Conservation (phyloP, 2,797 vertebrate genomes). For the Macroramphosus scolopax region DNA sequence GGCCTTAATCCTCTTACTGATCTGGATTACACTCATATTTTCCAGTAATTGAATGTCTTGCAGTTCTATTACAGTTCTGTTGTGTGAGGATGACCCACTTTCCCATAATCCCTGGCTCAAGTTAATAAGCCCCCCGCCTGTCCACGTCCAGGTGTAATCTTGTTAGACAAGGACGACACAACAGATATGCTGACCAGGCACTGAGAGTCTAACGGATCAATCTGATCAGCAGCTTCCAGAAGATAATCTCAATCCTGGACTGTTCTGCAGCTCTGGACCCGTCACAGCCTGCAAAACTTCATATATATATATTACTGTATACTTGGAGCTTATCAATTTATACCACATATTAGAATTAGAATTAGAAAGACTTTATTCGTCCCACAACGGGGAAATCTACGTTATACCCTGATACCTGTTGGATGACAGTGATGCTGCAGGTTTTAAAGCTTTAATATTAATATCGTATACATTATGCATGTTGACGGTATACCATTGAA, state of each 20-base stretch:
- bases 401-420: no score
- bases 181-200: constrained; percentile 65
- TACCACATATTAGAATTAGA: neutral
- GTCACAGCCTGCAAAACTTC: no score
- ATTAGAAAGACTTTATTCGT: no score
- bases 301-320: no score
- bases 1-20: constrained; percentile 58
- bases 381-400: no score
- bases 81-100: constrained; percentile 70
- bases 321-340: no score
- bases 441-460: no score
- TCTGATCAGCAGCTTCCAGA: constrained; percentile 21
- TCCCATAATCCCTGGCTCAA: constrained; percentile 72
- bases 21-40: constrained; percentile 46
- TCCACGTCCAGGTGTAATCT: constrained; percentile 66
- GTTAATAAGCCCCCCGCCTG: constrained; percentile 68
- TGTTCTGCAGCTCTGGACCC: constrained; percentile 1
- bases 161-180: constrained; percentile 68
- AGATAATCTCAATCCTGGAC: constrained; percentile 9
- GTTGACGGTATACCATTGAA: no score
- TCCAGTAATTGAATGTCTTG: constrained; percentile 21
- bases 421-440: no score
- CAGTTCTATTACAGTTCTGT: neutral
- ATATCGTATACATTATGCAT: no score
- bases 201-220: constrained; percentile 52